Evolutionary conservation across 2,888 invertebrate genomes (phyloP), one percentile per base, ranked within the genome.

Genomic region (Ormia ochracea): DNA sequence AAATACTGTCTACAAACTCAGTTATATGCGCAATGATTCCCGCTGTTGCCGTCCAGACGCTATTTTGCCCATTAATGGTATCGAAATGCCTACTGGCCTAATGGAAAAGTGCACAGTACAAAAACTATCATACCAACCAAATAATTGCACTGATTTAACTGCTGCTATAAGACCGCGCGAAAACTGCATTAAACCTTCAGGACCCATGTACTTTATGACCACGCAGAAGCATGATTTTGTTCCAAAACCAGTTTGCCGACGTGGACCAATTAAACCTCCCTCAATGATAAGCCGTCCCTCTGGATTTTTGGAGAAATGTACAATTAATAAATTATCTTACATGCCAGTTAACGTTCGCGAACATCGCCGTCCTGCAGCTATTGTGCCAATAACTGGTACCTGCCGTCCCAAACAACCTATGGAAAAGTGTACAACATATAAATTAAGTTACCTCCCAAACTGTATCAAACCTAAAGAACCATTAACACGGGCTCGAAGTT

Each of bases 191-290:
- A 90, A 92, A 84, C 92, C 93, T 0, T 91, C 92, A 66, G 92
- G 92, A 0, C 94, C 94, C n/a, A 93, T 94, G 91, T 93, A 94
- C 88, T 92, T 92, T 81, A 89, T 93, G 78, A 95, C 95, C 2
- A 94, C 94, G 0, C 93, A 94, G 82, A 93, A 94, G 43, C 94
- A 94, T 86, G 94, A 94, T 90, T 95, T 91, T 85, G 93, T 93
- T 31, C 91, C 93, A 0, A 94, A 93, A 84, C 92, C 93, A 0
- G 90, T 90, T 78, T 91, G 84, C 19, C 85, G 85, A 1, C 86
- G 88, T 12, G 66, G 77, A 3, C 87, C 86, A 2, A 86, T 89
- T 12, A 78, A 86, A 59, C 89, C 86, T 0, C 56, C 76, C 0
- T 83, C 85, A 1, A 83, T 86, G 6, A 87, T 90, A 48, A 83